Percentiles rank a stretch among this genome's conserved stretches.
phyloP scores from a whole-genome alignment of 1,140 invertebrate genomes.

The Lasioglossum baleicum region DNA sequence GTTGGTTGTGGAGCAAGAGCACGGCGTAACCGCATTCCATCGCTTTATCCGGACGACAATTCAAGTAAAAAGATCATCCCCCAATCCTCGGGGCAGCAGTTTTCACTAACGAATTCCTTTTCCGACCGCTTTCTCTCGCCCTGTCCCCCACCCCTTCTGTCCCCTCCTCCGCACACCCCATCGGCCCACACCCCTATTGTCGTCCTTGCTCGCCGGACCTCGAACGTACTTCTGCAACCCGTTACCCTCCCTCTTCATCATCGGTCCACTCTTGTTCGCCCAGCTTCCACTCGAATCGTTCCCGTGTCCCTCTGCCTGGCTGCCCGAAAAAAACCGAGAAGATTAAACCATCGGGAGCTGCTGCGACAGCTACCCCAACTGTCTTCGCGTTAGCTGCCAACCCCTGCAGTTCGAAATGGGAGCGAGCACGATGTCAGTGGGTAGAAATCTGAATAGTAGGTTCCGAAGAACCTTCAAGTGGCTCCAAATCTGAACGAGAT shows the following conservation, averaged over 20 bases:
- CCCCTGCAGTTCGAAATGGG: not conserved
- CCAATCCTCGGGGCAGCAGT: conserved; percentile 52
- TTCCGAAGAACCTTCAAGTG: no score
- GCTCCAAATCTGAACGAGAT: no score
- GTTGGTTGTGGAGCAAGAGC: conserved; percentile 45
- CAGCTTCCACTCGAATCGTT: conserved; percentile 42
- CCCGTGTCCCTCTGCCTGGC: conserved; percentile 23
- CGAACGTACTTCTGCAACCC: conserved; percentile 27
- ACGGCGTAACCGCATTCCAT: conserved; percentile 58
- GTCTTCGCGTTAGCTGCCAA: conserved; percentile 18
- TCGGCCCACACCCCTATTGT: conserved; percentile 26
- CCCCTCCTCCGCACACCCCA: not conserved
- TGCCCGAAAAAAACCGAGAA: conserved; percentile 49
- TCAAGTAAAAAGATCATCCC: conserved; percentile 57
- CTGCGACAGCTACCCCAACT: conserved; percentile 48
- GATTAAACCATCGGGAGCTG: conserved; percentile 62
- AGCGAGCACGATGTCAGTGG: no score
- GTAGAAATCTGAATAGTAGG: no score
- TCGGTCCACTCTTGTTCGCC: conserved; percentile 22
- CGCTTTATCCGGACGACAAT: conserved; percentile 57
- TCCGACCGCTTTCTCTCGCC: conserved; percentile 51
- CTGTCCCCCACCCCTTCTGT: not conserved
- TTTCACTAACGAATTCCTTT: conserved; percentile 64
- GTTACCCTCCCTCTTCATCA: conserved; percentile 17
- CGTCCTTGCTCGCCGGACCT: conserved; percentile 37